Evolutionary conservation across 2,888 invertebrate species (phyloP).

Genomic region (Troglohyphantes excavatus): DNA sequence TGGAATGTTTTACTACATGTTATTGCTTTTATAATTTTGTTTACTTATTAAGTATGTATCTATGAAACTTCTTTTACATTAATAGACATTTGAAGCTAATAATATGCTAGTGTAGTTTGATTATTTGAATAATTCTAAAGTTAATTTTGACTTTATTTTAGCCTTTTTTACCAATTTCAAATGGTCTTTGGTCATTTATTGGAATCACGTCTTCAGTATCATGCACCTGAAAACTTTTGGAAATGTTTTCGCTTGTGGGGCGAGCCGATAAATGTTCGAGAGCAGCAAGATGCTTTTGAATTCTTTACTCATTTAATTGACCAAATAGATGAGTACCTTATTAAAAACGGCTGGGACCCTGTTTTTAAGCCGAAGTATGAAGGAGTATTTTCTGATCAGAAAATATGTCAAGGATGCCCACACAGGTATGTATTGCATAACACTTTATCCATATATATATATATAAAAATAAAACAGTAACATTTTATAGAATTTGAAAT

Average conservation of each 20-base stretch:
- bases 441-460: too few relatives aligned
- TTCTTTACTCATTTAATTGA: slow-evolving; percentile 84
- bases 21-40: too few relatives aligned
- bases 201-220: slow-evolving; percentile 84
- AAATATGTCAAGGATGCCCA: slow-evolving; percentile 85
- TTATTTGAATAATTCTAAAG: not conserved
- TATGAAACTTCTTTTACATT: too few relatives aligned
- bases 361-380: slow-evolving; percentile 84
- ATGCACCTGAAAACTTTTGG: slow-evolving; percentile 84
- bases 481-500: too few relatives aligned
- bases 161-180: slow-evolving; percentile 84
- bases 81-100: too few relatives aligned
- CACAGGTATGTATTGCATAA: slow-evolving; percentile 82
- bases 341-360: slow-evolving; percentile 83
- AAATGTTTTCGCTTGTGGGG: slow-evolving; percentile 84
- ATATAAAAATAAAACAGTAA: too few relatives aligned
- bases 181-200: slow-evolving; percentile 84
- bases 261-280: slow-evolving; percentile 84
- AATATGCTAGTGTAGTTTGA: too few relatives aligned
- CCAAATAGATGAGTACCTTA: slow-evolving; percentile 84
- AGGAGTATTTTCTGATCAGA: slow-evolving; percentile 85
- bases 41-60: too few relatives aligned
- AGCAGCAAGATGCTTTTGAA: slow-evolving; percentile 85
- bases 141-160: slow-evolving; percentile 76
- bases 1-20: too few relatives aligned